Conservation (phyloP, 2,797 vertebrate genomes). For the Sardinella longiceps region DNA sequence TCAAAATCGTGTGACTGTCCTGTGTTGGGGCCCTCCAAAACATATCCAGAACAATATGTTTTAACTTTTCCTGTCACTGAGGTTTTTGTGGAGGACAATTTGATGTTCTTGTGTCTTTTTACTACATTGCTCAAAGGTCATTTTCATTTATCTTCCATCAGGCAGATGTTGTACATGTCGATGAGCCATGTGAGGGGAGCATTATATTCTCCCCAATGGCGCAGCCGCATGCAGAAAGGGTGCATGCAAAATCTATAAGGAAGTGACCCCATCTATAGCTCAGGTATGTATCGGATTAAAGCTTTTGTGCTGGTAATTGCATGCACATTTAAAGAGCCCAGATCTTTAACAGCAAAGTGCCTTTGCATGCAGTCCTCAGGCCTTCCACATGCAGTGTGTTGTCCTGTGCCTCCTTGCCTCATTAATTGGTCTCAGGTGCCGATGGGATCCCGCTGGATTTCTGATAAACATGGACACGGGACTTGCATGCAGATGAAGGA, state of each 20-base stretch:
- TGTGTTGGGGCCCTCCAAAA: background rate
- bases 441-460: background rate
- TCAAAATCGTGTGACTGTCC: background rate
- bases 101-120: background rate
- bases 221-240: background rate
- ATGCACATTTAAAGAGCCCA: conserved; percentile 5
- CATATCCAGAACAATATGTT: background rate
- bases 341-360: conserved; percentile 2
- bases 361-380: background rate
- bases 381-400: background rate
- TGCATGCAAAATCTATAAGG: conserved; percentile 12
- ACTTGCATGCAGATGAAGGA: background rate
- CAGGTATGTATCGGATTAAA: background rate
- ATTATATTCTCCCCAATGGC: background rate
- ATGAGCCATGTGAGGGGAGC: background rate
- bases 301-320: conserved; percentile 4
- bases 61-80: background rate
- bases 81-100: too few relatives aligned
- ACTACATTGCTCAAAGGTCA: background rate
- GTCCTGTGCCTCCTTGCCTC: background rate
- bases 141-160: background rate
- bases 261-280: background rate
- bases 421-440: conserved; percentile 15
- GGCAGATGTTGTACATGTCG: background rate
- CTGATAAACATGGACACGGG: background rate